These are phyloP conservation scores for Bucco capensis DNA, from an alignment of 2,113 vertebrate genomes.

Conservation along the genomic window DNA sequence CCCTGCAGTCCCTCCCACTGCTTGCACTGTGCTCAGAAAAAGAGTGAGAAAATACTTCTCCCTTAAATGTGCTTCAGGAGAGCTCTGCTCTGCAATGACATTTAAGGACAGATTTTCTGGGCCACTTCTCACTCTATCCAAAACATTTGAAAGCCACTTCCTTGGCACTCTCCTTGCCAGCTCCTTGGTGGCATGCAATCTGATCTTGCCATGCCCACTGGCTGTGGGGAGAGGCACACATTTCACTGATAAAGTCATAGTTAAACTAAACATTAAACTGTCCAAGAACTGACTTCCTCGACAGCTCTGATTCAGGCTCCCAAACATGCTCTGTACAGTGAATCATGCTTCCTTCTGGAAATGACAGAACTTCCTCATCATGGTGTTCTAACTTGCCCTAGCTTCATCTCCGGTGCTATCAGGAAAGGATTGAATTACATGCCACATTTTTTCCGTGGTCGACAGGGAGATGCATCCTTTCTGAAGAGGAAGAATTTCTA, in stretches of 20 bases:
- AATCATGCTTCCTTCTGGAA: constrained; percentile 82
- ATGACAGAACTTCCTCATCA: constrained; percentile 79
- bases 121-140: not conserved
- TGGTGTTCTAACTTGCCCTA: constrained; percentile 68
- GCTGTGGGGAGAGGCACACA: not conserved
- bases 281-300: constrained; percentile 78
- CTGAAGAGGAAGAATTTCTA: constrained; percentile 50
- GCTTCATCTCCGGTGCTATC: constrained; percentile 71
- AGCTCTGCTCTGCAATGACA: not conserved
- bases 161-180: not conserved
- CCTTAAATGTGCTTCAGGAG: not conserved
- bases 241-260: constrained; percentile 38
- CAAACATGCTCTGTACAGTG: constrained; percentile 72
- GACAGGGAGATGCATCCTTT: constrained; percentile 71
- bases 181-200: not conserved
- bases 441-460: constrained; percentile 74
- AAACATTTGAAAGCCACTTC: not conserved
- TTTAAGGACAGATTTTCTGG: constrained; percentile 27
- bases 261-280: constrained; percentile 73
- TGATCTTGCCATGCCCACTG: not conserved
- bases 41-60: constrained; percentile 40
- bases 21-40: not conserved
- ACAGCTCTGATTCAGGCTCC: constrained; percentile 79
- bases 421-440: constrained; percentile 71
- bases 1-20: constrained; percentile 48